phyloP scores from a whole-genome alignment of 2,797 vertebrate species.

The Eulemur albifrons region DNA sequence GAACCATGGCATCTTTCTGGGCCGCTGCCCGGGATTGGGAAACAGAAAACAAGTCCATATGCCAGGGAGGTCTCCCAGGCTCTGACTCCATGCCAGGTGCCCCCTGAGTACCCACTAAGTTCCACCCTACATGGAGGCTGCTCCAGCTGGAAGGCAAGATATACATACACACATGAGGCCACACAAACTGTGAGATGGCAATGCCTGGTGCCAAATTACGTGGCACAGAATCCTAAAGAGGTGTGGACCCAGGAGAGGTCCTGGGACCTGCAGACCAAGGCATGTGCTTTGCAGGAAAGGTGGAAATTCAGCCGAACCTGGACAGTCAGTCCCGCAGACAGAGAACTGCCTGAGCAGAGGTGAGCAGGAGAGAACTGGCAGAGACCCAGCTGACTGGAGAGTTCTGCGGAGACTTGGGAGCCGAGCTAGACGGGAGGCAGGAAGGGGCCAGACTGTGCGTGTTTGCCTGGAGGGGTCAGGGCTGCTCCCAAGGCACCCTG shows the following conservation, averaged over 20 bases:
- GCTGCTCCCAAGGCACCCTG: background rate
- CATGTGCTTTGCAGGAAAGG: background rate
- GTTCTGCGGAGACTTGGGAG: background rate
- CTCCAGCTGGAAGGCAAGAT: background rate
- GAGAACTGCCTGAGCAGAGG: background rate
- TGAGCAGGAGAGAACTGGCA: background rate
- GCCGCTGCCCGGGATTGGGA: background rate
- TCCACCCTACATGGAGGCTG: accelerated
- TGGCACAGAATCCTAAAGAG: background rate
- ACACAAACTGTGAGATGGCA: background rate
- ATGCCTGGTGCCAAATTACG: background rate
- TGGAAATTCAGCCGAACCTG: background rate
- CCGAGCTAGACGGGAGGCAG: background rate
- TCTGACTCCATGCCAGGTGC: background rate
- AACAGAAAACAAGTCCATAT: background rate
- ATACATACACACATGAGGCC: accelerated
- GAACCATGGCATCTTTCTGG: background rate
- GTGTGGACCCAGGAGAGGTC: background rate
- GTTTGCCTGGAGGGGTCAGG: background rate
- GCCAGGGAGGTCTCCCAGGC: background rate
- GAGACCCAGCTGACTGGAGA: background rate
- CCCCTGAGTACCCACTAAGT: background rate
- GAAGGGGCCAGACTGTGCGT: background rate
- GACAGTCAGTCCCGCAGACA: background rate
- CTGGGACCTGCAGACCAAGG: background rate